Evolutionary conservation across 2,797 vertebrate species (phyloP).

Genomic region (Chromis chromis): DNA sequence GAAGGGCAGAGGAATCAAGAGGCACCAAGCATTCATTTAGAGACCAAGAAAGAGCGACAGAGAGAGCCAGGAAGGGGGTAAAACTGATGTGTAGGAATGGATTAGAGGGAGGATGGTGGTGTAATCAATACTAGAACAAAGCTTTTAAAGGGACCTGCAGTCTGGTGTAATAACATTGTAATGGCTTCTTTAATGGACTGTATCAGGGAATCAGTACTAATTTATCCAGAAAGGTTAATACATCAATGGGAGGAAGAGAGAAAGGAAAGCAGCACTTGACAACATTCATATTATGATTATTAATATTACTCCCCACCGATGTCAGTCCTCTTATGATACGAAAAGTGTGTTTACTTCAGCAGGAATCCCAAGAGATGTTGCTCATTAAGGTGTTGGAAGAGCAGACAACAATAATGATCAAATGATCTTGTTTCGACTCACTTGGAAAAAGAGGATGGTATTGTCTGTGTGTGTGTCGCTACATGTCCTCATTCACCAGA

Average conservation of each 20-base stretch:
- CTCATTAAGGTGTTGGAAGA: constrained; percentile 28
- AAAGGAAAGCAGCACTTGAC: background rate
- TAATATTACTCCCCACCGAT: background rate
- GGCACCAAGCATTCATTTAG: background rate
- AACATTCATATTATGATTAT: background rate
- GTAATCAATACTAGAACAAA: constrained; percentile 3
- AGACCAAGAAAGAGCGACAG: background rate
- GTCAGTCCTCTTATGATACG: background rate
- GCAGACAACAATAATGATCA: constrained; percentile 16
- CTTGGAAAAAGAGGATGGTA: background rate
- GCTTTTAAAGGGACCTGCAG: constrained; percentile 7
- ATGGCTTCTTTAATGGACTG: no score
- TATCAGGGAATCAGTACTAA: background rate
- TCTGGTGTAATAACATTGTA: background rate
- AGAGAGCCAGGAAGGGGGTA: background rate
- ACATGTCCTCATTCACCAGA: background rate
- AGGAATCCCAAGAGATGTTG: constrained; percentile 12
- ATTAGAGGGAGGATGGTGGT: background rate
- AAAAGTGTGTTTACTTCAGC: constrained; percentile 17
- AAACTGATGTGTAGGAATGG: background rate
- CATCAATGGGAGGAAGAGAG: background rate
- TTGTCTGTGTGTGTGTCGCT: background rate
- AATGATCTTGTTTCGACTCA: background rate
- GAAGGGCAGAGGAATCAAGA: background rate
- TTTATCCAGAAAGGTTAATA: background rate